These are phyloP conservation scores for Pomatostomus ruficeps DNA, from an alignment of 2,113 vertebrate genomes.

Conservation along the genomic window DNA sequence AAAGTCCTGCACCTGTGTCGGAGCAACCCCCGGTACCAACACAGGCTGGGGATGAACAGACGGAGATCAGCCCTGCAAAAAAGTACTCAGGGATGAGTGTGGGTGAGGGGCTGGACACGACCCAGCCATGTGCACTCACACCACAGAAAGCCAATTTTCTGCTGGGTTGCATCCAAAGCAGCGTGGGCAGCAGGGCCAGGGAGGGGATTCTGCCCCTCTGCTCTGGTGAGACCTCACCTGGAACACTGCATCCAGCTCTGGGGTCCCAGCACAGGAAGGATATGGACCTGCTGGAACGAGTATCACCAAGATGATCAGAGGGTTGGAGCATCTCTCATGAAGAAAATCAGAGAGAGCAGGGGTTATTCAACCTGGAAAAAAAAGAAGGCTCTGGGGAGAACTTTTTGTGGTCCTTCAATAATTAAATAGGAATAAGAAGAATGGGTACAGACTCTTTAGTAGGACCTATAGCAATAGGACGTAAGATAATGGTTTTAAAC, in stretches of 20 bases:
- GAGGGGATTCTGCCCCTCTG: neutral
- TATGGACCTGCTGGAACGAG: fast-evolving
- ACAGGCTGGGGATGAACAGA: neutral
- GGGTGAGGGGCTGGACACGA: neutral
- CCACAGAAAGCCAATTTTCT: neutral
- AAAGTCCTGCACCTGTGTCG: neutral
- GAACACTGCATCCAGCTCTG: neutral
- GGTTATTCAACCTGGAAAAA: too few relatives aligned
- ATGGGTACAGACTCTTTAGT: neutral
- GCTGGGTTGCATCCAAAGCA: neutral
- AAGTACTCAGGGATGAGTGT: neutral
- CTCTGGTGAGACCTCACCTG: neutral
- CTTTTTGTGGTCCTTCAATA: neutral
- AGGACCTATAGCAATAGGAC: fast-evolving
- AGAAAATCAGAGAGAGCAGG: neutral
- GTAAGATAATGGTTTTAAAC: neutral
- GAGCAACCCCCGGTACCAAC: fast-evolving
- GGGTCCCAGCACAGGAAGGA: neutral
- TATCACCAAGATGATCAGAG: fast-evolving
- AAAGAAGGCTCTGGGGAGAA: neutral
- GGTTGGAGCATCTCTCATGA: neutral
- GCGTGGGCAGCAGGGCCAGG: neutral
- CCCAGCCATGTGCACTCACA: neutral
- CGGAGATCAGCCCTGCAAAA: fast-evolving
- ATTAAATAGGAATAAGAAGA: neutral